Conservation (phyloP, 2,113 vertebrate species). For the zebrafish (Danio rerio) region GRCz12tu NC_133180.1:33332001-33332500, state of each 20-base stretch:
- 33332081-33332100: slow-evolving; percentile 62
- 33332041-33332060: slow-evolving; percentile 62
- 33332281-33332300: neutral
- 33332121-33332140: slow-evolving; percentile 35
- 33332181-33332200: neutral
- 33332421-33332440: neutral
- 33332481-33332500: neutral
- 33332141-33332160: slow-evolving; percentile 2
- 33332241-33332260: neutral
- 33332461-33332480: neutral
- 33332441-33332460: neutral
- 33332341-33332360: neutral
- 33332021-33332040: slow-evolving; percentile 40
- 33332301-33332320: neutral
- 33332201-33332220: neutral
- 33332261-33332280: neutral
- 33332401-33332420: neutral
- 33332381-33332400: slow-evolving; percentile 34
- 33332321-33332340: slow-evolving; percentile 23
- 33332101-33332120: slow-evolving; percentile 56
- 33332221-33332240: neutral
- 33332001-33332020: slow-evolving; percentile 35
- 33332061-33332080: slow-evolving; percentile 65
- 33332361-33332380: slow-evolving; percentile 8
- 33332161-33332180: slow-evolving; percentile 15